Evolutionary conservation across 2,113 vertebrate species (phyloP), one percentile per base, ranked within the genome.

Genomic region (Morone saxatilis): DNA sequence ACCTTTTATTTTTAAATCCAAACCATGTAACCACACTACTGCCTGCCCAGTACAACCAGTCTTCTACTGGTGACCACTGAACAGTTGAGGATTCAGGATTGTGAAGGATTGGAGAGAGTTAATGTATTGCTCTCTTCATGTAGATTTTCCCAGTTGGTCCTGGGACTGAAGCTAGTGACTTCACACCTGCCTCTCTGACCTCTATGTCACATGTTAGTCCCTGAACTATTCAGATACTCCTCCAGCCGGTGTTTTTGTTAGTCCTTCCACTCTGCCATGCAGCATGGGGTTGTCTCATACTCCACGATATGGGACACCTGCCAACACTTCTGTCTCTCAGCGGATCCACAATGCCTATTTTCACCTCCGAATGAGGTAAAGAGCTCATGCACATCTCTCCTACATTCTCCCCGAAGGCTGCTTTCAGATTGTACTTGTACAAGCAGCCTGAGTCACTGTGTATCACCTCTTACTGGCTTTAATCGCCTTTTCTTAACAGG

Each of bases 301-400:
- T 78, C 56, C 25, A 76, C 43, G 13, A 60, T 77, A 43, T 76
- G 85, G 80, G 88, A 86, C 76, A 78, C 77, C 81, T 89, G 91
- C 82, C 91, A 89, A 79, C 88, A 84, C 84, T 63, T 45, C 13
- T 14, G 62, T 81, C 76, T 87, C 81, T 82, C 91, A 56, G 84
- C 16, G 41, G 84, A 86, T 25, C 75, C 54, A 60, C 83, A 43
- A 36, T 62, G 66, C 84, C 85, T 83, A 88, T 94, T 94, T 88
- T 92, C 92, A 91, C 91, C 88, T 93, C 71, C 3, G 54, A 88
- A 84, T 91, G 85, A 89, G 89, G 68, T 73, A 79, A 70, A 66
- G 56, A 69, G 75, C 60, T 54, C n/a, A 63, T 54, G 59, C 61
- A 72, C 70, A 17, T 53, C 50, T 54, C 56, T 70, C 59, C 20